Percentiles rank a stretch among this genome's conserved stretches.
phyloP scores from a whole-genome alignment of 2,888 invertebrate genomes.

The Latrodectus hesperus region DNA sequence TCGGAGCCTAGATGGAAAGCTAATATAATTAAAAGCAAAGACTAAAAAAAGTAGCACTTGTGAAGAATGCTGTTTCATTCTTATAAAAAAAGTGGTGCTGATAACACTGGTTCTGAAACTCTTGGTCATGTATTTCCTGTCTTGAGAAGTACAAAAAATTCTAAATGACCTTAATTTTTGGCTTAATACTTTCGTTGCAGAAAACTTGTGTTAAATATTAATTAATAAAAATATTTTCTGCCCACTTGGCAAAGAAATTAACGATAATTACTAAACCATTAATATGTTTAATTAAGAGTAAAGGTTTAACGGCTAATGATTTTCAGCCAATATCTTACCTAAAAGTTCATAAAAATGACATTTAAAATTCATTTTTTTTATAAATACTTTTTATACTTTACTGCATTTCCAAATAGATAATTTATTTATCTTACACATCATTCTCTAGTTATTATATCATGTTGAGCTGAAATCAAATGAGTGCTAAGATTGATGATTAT shows the following conservation, averaged over 20 bases:
- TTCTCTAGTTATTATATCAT: no score
- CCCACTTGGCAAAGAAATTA: constrained; percentile 51
- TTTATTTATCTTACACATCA: no score
- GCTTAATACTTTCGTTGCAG: constrained; percentile 23
- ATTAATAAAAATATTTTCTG: constrained; percentile 60
- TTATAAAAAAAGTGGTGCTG: neutral
- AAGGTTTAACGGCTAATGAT: constrained; percentile 54
- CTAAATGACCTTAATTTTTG: constrained; percentile 27
- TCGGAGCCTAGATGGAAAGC: no score
- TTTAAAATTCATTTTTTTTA: no score
- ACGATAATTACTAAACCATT: constrained; percentile 61
- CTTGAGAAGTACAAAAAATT: constrained; percentile 2
- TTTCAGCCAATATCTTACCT: constrained; percentile 39
- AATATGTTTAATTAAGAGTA: constrained; percentile 61
- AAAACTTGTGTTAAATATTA: constrained; percentile 60
- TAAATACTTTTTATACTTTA: no score
- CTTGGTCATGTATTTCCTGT: neutral
- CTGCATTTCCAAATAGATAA: no score
- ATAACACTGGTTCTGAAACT: neutral
- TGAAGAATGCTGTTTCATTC: no score
- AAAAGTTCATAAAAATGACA: constrained; percentile 6
- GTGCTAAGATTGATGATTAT: no score
- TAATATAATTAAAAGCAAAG: no score
- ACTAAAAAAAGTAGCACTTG: no score
- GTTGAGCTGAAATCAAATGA: no score